Evolutionary conservation across 1,140 invertebrate genomes (phyloP).

Genomic region (Neomicropteryx cornuta): DNA sequence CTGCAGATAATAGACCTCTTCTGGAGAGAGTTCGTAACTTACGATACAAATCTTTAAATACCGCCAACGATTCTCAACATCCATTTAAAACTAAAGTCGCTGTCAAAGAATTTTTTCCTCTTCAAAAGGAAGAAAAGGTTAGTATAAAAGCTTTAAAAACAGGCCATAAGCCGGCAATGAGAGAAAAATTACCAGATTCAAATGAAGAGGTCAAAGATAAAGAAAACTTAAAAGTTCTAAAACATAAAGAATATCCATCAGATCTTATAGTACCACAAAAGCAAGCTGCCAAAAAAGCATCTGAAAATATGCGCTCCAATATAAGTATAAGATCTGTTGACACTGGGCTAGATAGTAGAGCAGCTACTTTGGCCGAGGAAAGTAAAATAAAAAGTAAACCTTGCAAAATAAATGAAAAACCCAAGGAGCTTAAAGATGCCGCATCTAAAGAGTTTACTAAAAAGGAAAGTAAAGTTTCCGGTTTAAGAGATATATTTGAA

Average conservation of each 20-base stretch:
- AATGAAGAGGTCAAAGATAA: slow-evolving; percentile 39
- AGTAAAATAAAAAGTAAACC: slow-evolving; percentile 29
- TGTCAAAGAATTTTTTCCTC: slow-evolving; percentile 62
- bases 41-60: slow-evolving; percentile 57
- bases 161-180: slow-evolving; percentile 27
- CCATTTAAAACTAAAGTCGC: slow-evolving; percentile 66
- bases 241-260: slow-evolving; percentile 57
- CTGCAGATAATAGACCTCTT: slow-evolving; percentile 77
- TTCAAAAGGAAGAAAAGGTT: slow-evolving; percentile 23
- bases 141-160: slow-evolving; percentile 30
- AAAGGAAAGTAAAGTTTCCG: slow-evolving; percentile 14
- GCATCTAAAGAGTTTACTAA: slow-evolving; percentile 16
- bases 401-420: slow-evolving; percentile 29
- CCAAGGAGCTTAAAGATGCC: slow-evolving; percentile 25
- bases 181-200: slow-evolving; percentile 30
- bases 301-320: slow-evolving; percentile 68
- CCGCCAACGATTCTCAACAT: slow-evolving; percentile 55
- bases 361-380: slow-evolving; percentile 18
- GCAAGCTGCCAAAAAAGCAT: slow-evolving; percentile 82
- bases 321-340: too few relatives aligned
- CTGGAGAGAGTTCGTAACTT: slow-evolving; percentile 90
- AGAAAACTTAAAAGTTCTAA: slow-evolving; percentile 42
- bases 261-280: slow-evolving; percentile 82
- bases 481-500: slow-evolving; percentile 43
- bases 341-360: too few relatives aligned